Base-by-base conservation (phyloP, 1,140 invertebrate genomes). In the Sitobion miscanthi region DNA sequence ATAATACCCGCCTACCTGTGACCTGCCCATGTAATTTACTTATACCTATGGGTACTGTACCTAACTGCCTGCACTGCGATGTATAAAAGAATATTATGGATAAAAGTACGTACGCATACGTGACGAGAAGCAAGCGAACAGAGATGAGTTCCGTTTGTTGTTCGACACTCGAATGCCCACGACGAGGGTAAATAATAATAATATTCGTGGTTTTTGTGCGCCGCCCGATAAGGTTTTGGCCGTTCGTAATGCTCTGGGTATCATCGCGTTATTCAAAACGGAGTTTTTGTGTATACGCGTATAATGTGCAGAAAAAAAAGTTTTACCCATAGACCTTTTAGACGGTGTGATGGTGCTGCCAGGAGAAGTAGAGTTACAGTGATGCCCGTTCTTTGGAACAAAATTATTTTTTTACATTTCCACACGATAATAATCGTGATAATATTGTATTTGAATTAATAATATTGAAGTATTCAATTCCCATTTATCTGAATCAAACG, bases 161-260 rank as follows among this genome's bases (percentile, higher is more conserved):
- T 86, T 25, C 85, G 23, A 30, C n/a, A 47, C 23, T 30, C 42
- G 85, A 38, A 47, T 47, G 25, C 85, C 25, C 45, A 47, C 57
- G n/a, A 35, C 42, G 85, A 86, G 85, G 85, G 45, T 86, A 47
- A 86, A 86, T 86, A 47, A 86, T 86, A 47, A 86, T 86, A 86
- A 47, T 47, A 47, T 47, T 86, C 85, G 45, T 45, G 57, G 25
- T 23, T 23, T 86, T 86, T 86, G 47, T 47, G 25, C 47, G 14
- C 47, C 47, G 25, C 47, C 42, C 85, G 9, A 47, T 30, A 47
- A 9, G 23, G 45, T 86, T 47, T 85, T 35, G 77, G 77, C n/a
- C 20, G 77, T 20, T 35, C 77, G 20, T 35, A 82, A 38, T 82
- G 30, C 77, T 14, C 35, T 21, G n/a, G 20, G 35, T 38, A 35